Percentiles rank a stretch among this genome's conserved stretches.
Evolutionary conservation across 2,888 invertebrate genomes (phyloP).

Genomic region (Phasia obesa): DNA sequence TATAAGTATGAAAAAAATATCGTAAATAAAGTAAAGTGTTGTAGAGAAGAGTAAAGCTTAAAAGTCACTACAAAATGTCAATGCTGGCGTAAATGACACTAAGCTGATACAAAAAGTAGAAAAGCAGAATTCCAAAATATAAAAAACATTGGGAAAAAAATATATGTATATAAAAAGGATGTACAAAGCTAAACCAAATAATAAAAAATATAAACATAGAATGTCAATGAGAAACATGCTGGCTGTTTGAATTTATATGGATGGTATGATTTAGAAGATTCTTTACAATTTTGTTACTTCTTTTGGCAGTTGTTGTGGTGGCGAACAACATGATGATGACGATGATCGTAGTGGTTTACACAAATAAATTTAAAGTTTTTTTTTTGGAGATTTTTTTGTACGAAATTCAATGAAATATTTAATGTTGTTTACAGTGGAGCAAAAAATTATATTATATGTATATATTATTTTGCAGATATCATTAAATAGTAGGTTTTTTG

Average conservation of each 20-base stretch:
- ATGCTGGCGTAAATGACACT: slow-evolving; percentile 66
- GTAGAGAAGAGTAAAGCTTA: slow-evolving; percentile 58
- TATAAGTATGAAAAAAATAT: neutral
- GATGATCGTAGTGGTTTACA: slow-evolving; percentile 21
- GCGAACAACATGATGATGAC: slow-evolving; percentile 9
- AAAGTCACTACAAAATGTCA: slow-evolving; percentile 65
- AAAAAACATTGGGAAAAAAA: too few species aligned
- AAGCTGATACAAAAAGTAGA: slow-evolving; percentile 45
- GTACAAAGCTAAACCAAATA: slow-evolving; percentile 34
- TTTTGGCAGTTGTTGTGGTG: neutral
- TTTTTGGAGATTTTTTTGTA: too few species aligned
- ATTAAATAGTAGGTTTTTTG: too few species aligned
- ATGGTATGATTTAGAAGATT: slow-evolving; percentile 22
- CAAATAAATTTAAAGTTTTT: slow-evolving; percentile 20
- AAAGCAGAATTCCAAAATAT: neutral
- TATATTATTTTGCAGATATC: too few species aligned
- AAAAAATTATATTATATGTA: too few species aligned
- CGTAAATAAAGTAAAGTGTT: slow-evolving; percentile 38
- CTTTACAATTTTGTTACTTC: slow-evolving; percentile 10
- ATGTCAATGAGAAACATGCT: slow-evolving; percentile 61
- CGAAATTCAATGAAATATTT: too few species aligned
- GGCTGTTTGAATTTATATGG: slow-evolving; percentile 24
- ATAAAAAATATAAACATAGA: slow-evolving; percentile 44
- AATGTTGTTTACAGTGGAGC: too few species aligned
- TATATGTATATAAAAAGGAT: slow-evolving; percentile 13